phyloP scores from a whole-genome alignment of 2,113 vertebrate genomes.

The Diphyllodes magnificus region DNA sequence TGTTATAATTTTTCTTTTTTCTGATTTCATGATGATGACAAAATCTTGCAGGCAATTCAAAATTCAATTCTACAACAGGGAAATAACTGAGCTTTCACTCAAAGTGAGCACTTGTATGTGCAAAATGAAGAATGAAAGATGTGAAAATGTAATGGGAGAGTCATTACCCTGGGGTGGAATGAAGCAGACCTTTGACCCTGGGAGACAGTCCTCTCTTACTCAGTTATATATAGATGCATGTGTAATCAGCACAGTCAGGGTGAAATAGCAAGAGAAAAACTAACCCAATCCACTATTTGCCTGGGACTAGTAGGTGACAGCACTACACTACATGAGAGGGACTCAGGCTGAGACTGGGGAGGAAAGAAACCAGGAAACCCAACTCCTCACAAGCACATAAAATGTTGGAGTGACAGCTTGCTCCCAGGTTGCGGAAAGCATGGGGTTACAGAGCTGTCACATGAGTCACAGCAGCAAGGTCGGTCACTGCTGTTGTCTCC shows the following conservation, averaged over 20 bases:
- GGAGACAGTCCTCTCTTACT: accelerated
- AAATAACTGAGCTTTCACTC: background rate
- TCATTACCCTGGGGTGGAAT: background rate
- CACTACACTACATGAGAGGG: background rate
- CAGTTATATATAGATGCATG: background rate
- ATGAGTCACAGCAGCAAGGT: background rate
- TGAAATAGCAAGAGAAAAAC: background rate
- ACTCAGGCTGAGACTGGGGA: background rate
- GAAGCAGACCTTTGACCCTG: background rate
- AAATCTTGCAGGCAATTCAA: background rate
- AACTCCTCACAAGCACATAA: background rate
- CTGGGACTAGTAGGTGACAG: background rate
- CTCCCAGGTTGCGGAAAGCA: background rate
- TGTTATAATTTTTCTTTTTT: background rate
- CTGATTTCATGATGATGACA: background rate
- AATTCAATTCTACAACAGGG: background rate
- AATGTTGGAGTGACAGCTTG: background rate
- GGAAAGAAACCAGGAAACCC: background rate
- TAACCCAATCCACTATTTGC: background rate
- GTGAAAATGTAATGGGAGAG: background rate
- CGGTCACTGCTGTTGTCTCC: background rate
- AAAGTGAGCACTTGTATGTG: background rate
- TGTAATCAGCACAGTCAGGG: background rate
- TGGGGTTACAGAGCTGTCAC: background rate
- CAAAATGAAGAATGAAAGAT: background rate